These are phyloP conservation scores for Epinephelus malabaricus DNA, from an alignment of 2,797 vertebrate genomes.

Conservation along the genomic window DNA sequence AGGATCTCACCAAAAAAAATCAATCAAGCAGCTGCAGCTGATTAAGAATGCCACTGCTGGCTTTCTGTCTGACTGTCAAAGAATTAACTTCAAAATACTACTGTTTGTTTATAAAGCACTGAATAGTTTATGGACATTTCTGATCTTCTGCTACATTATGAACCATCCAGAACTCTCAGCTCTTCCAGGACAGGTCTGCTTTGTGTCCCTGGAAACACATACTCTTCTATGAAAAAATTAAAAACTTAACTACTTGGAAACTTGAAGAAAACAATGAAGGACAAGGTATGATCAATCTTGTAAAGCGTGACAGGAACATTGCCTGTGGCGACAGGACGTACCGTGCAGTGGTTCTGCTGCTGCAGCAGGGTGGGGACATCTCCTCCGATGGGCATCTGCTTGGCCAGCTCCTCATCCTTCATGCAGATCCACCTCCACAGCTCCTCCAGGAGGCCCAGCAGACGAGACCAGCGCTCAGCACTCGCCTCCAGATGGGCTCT, in stretches of 20 bases:
- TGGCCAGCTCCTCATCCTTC: constrained; percentile 95
- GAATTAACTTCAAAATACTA: no score
- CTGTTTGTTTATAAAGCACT: no score
- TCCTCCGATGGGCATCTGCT: constrained; percentile 96
- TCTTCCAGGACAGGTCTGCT: no score
- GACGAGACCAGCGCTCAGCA: constrained; percentile 94
- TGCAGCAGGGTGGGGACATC: constrained; percentile 95
- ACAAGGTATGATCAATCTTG: constrained; percentile 22
- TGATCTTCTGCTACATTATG: no score
- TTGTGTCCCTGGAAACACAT: no score
- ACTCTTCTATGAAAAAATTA: no score
- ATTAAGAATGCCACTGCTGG: no score
- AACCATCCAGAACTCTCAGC: no score
- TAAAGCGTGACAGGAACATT: constrained; percentile 3
- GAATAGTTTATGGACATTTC: no score
- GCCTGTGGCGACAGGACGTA: constrained; percentile 59
- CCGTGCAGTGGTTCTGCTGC: constrained; percentile 92
- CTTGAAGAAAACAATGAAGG: neutral
- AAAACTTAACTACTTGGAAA: neutral
- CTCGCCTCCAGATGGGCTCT: constrained; percentile 97
- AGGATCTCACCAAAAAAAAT: no score
- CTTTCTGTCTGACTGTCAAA: no score
- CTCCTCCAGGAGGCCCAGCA: constrained; percentile 93
- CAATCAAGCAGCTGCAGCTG: no score
- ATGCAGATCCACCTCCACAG: constrained; percentile 94